Conservation (phyloP, 2,888 invertebrate genomes). For the Ornithoptera priamus region DNA sequence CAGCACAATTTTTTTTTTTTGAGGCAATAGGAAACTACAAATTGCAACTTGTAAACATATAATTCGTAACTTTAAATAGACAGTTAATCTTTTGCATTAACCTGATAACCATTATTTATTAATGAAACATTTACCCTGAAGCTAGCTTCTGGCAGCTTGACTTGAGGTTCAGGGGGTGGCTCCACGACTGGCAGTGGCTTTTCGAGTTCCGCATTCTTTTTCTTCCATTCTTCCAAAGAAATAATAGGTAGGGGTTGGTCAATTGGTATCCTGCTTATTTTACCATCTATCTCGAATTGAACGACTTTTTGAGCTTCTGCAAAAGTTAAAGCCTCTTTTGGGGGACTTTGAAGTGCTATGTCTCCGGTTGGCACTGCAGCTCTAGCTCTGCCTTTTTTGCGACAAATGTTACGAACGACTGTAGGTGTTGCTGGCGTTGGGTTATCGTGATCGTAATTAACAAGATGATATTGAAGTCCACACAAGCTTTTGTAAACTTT, state of each 20-base stretch:
- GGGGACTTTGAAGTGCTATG: slow-evolving; percentile 73
- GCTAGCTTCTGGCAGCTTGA: slow-evolving; percentile 72
- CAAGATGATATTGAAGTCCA: slow-evolving; percentile 92
- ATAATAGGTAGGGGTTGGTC: slow-evolving; percentile 85
- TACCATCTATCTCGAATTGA: slow-evolving; percentile 92
- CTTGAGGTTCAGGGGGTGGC: slow-evolving; percentile 67
- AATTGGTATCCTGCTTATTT: slow-evolving; percentile 83
- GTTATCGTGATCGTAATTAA: slow-evolving; percentile 91
- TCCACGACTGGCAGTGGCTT: slow-evolving; percentile 68
- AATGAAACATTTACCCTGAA: slow-evolving; percentile 54
- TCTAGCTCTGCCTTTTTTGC: slow-evolving; percentile 82
- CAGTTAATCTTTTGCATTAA: too few relatives aligned
- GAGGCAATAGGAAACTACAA: too few relatives aligned
- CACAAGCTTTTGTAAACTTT: slow-evolving; percentile 92
- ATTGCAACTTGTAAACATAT: too few relatives aligned
- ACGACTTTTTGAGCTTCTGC: slow-evolving; percentile 92
- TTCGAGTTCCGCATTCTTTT: slow-evolving; percentile 68
- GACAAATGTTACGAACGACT: slow-evolving; percentile 74
- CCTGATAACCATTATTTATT: too few relatives aligned
- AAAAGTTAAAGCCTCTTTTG: slow-evolving; percentile 87
- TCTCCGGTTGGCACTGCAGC: slow-evolving; percentile 81
- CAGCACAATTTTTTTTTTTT: too few relatives aligned
- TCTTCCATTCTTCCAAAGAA: slow-evolving; percentile 83
- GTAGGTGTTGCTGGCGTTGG: slow-evolving; percentile 83
- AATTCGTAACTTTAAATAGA: too few relatives aligned